These are phyloP conservation scores for Tetramorium simillimum DNA, from an alignment of 1,140 invertebrate genomes.

Conservation along the genomic window DNA sequence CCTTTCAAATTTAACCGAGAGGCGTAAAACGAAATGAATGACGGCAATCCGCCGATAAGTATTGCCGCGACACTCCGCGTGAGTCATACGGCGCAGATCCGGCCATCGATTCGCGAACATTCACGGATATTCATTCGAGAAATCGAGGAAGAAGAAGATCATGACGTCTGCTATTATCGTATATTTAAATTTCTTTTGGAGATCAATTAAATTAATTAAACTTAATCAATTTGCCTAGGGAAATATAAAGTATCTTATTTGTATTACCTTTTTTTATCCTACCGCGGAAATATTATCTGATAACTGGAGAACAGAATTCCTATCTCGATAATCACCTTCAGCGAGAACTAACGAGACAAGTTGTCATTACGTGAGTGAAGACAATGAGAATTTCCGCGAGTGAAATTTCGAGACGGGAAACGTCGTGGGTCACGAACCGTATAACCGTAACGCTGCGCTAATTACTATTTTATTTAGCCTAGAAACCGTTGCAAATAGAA, in stretches of 20 bases:
- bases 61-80: slow-evolving; percentile 1
- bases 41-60: not conserved
- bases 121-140: not conserved
- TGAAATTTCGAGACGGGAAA: slow-evolving; percentile 28
- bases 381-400: slow-evolving; percentile 25
- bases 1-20: slow-evolving; percentile 19
- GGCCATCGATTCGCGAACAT: not conserved
- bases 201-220: not conserved
- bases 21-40: slow-evolving; percentile 15
- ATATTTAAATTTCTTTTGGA: not conserved
- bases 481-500: slow-evolving; percentile 7
- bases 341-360: slow-evolving; percentile 12
- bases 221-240: not conserved
- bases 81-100: not conserved
- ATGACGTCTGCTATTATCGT: not conserved
- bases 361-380: slow-evolving; percentile 5
- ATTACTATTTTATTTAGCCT: slow-evolving; percentile 41
- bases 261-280: too few relatives aligned
- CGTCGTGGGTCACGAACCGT: not conserved
- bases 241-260: not conserved
- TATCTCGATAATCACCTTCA: not conserved
- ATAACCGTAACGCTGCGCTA: slow-evolving; percentile 14
- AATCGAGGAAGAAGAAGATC: not conserved
- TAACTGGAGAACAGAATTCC: not conserved
- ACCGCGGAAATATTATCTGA: not conserved